Evolutionary conservation across 1,140 invertebrate species (phyloP), one percentile per base, ranked within the genome.

Genomic region (Bombus picipes): DNA sequence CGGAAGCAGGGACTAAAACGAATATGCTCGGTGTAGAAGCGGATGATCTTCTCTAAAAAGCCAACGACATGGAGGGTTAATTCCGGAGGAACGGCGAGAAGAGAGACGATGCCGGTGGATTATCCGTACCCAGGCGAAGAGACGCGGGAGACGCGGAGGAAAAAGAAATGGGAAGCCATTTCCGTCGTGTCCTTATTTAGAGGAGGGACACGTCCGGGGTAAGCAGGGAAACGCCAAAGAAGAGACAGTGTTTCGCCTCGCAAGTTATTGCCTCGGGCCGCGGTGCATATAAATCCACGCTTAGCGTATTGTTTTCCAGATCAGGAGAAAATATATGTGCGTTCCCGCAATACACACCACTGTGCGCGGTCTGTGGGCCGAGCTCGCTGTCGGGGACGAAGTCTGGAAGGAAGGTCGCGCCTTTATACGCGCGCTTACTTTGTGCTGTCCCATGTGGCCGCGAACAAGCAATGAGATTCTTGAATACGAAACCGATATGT

Each of bases 291-390:
- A 95, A 94, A 95, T 95, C 91, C 88, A 91, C 89, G 92, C 91
- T 93, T 92, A 92, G 92, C 88, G 92, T 95, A 95, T 95, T 95
- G 94, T 94, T 94, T 95, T 94, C 93, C 93, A 94, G 94, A 95
- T 95, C 94, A 92, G 93, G 93, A 94, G 93, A 83, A 94, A 95
- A 94, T 94, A 93, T 94, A 94, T 94, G 91, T 94, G 87, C 87
- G 83, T 76, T 72, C 68, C 28, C 74, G 53, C 57, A 57, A 25
- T 77, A n/a, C 53, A 62, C 75, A 62, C 75, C 53, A 10, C 34
- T n/a, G 57, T 28, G 15, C 34, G 59, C 25, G 47, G 32, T 4
- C 57, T 37, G 75, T 39, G 37, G 75, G 57, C 75, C 57, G 74
- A 37, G 73, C n/a, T 53, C 73, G 75, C 75, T 79, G 88, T 84